These are phyloP conservation scores for Drosophila bocqueti DNA, from an alignment of 1,140 invertebrate species.

Conservation along the genomic window DNA sequence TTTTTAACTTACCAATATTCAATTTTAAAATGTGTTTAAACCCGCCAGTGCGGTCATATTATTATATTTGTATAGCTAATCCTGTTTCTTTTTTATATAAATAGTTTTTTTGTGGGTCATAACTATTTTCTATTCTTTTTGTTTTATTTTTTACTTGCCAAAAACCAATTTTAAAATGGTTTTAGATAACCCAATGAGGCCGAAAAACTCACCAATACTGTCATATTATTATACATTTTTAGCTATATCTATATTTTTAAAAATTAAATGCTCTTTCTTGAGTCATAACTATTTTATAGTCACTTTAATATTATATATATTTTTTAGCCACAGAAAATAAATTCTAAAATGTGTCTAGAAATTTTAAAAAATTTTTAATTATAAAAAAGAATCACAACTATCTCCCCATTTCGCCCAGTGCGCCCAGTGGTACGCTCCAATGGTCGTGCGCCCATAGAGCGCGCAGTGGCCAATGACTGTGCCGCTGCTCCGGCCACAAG, in stretches of 20 bases:
- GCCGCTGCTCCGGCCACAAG: conserved; percentile 41
- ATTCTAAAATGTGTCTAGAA: too few species aligned
- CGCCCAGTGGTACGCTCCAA: conserved; percentile 21
- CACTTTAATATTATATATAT: too few species aligned
- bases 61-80: too few species aligned
- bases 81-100: not conserved
- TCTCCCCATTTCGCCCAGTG: not conserved
- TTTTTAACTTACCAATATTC: too few species aligned
- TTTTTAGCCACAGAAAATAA: too few species aligned
- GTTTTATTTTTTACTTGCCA: not conserved
- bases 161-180: not conserved
- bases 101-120: not conserved
- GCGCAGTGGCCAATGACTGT: conserved; percentile 52
- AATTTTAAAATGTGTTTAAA: too few species aligned
- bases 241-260: too few species aligned
- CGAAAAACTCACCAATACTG: too few species aligned
- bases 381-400: not conserved
- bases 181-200: not conserved
- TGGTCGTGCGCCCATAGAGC: conserved; percentile 37
- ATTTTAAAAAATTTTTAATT: not conserved
- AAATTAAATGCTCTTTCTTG: too few species aligned
- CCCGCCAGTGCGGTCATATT: too few species aligned
- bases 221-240: too few species aligned
- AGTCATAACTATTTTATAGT: too few species aligned
- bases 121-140: not conserved